These are phyloP conservation scores for Muschampia plurimacula DNA, from an alignment of 2,888 invertebrate species.

Conservation along the genomic window DNA sequence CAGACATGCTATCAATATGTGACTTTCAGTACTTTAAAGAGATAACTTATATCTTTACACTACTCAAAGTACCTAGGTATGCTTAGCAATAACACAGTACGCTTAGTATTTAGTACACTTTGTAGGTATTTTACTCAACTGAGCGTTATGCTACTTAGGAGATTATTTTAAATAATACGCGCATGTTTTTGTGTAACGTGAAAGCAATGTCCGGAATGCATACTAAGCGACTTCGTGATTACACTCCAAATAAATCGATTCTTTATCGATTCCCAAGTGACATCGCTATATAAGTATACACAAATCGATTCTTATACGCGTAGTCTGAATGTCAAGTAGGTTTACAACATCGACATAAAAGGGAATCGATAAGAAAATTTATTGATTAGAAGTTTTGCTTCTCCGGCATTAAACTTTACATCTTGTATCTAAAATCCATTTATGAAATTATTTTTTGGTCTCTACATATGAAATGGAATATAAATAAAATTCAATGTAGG, in stretches of 20 bases:
- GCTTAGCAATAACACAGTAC: background rate
- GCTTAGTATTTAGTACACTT: background rate
- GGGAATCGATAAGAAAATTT: conserved; percentile 52
- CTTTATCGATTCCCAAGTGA: conserved; percentile 57
- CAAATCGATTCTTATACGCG: conserved; percentile 44
- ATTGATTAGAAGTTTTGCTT: conserved; percentile 19
- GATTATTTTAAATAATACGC: conserved; percentile 31
- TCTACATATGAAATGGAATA: too few relatives aligned
- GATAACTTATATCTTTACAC: too few relatives aligned
- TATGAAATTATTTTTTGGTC: background rate
- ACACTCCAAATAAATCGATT: conserved; percentile 55
- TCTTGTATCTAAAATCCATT: background rate
- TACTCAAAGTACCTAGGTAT: too few relatives aligned
- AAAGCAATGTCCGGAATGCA: conserved; percentile 50
- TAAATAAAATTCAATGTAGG: too few relatives aligned
- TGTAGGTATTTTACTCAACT: background rate
- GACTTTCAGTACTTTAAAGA: too few relatives aligned
- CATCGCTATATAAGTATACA: conserved; percentile 41
- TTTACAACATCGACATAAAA: conserved; percentile 46
- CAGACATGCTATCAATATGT: too few relatives aligned
- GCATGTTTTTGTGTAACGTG: conserved; percentile 45
- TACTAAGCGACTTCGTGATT: conserved; percentile 53
- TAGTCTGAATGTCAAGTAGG: conserved; percentile 31
- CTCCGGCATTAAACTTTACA: background rate
- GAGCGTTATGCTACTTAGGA: background rate